Evolutionary conservation across 2,113 vertebrate species (phyloP), one percentile per base, ranked within the genome.

Genomic region (Rostratula benghalensis): DNA sequence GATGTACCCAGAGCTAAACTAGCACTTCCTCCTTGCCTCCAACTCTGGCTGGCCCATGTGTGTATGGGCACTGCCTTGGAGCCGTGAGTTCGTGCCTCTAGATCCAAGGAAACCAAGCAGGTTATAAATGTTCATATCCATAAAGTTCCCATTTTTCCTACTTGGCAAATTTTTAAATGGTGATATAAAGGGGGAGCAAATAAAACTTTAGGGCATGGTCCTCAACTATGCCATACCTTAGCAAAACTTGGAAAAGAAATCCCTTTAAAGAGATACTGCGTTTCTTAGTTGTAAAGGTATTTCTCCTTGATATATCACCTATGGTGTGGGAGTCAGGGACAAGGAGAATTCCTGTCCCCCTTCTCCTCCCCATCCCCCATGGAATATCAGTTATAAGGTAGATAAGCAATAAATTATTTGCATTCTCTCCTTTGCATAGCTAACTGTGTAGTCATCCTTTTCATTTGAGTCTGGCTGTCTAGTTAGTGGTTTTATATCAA

Each of bases 31-130:
- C 20, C 65, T 46, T 2, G 3, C 57, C 60, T 76, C 45, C 11
- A 73, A 41, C 43, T 37, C 50, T 39, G 56, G 2, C 57, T 65
- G 60, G 31, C n/a, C 33, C 15, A 8, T 39, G 54, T 0, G 2
- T n/a, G 23, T 4, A 11, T 0, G 5, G 51, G 18, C 24, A 14
- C 37, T 35, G 22, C 0, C 1, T 56, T 35, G 79, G 18, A 10
- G 13, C 9, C 33, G 14, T 37, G 25, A 17, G 2, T 24, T 57
- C 7, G 11, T 27, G 31, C 45, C 59, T 41, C 41, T 71, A 22
- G 13, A 28, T 37, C 37, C 27, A 20, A n/a, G 79, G 30, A 63
- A 90, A n/a, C 24, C 6, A 5, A 70, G 20, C 12, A 18, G 33
- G 20, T 18, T 81, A 60, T 13, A n/a, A 51, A 1, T 28, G 22